Evolutionary conservation across 2,797 vertebrate genomes (phyloP), one percentile per base, ranked within the genome.

Genomic region (Gorsachius magnificus): DNA sequence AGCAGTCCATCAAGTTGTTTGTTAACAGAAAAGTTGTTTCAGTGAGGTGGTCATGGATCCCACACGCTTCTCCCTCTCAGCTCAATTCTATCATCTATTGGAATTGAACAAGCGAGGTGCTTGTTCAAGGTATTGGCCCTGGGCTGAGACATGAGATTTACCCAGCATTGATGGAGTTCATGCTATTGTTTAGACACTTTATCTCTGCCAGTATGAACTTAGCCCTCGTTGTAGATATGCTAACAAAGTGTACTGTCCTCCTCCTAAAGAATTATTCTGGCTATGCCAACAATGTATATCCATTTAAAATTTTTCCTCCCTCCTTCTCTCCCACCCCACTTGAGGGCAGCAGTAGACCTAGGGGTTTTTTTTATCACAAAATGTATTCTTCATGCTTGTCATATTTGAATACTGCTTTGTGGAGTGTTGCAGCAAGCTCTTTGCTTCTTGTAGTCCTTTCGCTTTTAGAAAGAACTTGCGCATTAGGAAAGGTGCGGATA

Each of bases 21-120:
- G 60, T 91, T 92, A 93, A 69, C 18, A 35, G 68, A 95, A 84
- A 83, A 71, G 74, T 88, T 91, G 46, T 78, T 90, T 75, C 38
- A 69, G 24, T 56, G 74, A 70, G 35, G 72, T 76, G 53, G 20
- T 41, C 41, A 6, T 51, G 24, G 26, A 48, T 88, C 8, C 6
- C 46, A 83, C 45, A 77, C 28, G 16, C 64, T 84, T 95, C n/a
- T 66, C 28, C 15, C 6, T 83, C 63, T 89, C 76, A 11, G 11
- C 14, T 79, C 45, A n/a, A 10, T 70, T 45, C 66, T 25, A 11
- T 79, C 24, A 48, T 46, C 35, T 66, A 0, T 6, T 70, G 17
- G 57, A 75, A 50, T 0, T 69, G 38, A 91, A 21, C 13, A 80
- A 85, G 15, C 4, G 5, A 78, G 46, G 48, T 68, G 9, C 51